Percentiles rank a stretch among this genome's conserved stretches.
Conservation (phyloP, 2,888 invertebrate genomes). For the Patella caerulea region DNA sequence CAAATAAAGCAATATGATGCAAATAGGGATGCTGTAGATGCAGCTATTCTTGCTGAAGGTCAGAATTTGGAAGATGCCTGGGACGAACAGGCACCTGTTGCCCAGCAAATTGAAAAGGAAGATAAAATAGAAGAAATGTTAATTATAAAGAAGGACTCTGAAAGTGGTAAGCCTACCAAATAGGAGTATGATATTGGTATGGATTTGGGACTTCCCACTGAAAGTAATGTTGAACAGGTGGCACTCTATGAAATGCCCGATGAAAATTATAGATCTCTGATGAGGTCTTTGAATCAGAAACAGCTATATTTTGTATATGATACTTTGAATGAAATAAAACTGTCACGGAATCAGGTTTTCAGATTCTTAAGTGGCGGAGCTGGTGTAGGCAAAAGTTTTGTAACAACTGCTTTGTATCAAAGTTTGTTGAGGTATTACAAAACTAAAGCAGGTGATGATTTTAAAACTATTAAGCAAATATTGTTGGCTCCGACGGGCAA, state of each 20-base stretch:
- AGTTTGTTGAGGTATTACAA: constrained; percentile 34
- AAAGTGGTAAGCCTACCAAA: constrained; percentile 22
- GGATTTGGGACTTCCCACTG: constrained; percentile 34
- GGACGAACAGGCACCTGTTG: constrained; percentile 30
- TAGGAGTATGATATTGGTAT: constrained; percentile 36
- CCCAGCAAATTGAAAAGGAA: background rate
- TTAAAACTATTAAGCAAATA: constrained; percentile 20
- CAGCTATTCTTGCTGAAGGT: constrained; percentile 24
- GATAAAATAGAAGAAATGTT: background rate
- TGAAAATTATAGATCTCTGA: constrained; percentile 32
- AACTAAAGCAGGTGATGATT: constrained; percentile 32
- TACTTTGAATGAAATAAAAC: constrained; percentile 35
- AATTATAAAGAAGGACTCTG: background rate
- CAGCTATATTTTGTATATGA: constrained; percentile 40
- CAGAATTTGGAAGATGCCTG: constrained; percentile 33
- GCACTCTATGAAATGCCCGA: constrained; percentile 32
- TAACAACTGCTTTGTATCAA: constrained; percentile 40
- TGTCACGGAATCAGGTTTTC: constrained; percentile 31
- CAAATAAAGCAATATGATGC: constrained; percentile 30
- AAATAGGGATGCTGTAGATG: constrained; percentile 28
- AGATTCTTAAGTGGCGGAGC: constrained; percentile 41
- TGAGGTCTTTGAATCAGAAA: constrained; percentile 34
- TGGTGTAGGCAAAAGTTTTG: constrained; percentile 43
- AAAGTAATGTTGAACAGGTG: constrained; percentile 19
- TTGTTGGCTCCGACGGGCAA: constrained; percentile 44